Percentiles rank a stretch among this genome's conserved stretches.
phyloP scores from a whole-genome alignment of 2,113 vertebrate species.

The Pionites leucogaster region DNA sequence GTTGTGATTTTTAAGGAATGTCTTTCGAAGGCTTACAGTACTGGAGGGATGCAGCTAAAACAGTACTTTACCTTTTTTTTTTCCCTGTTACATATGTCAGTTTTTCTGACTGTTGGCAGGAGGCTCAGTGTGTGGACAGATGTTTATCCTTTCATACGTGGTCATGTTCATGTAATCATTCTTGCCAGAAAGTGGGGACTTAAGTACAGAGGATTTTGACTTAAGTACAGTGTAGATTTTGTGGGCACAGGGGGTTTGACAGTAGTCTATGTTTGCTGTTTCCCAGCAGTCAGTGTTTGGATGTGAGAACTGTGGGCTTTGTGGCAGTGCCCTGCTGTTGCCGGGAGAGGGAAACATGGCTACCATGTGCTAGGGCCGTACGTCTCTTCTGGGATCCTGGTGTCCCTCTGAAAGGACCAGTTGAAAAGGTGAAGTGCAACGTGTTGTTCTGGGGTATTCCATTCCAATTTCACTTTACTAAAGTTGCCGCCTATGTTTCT shows the following conservation, averaged over 20 bases:
- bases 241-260: background rate
- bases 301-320: background rate
- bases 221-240: background rate
- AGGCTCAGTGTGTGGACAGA: background rate
- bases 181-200: background rate
- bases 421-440: background rate
- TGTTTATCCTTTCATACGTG: background rate
- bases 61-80: background rate
- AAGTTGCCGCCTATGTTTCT: background rate
- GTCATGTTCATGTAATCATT: background rate
- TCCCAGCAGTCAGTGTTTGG: background rate
- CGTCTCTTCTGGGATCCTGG: accelerated
- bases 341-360: background rate
- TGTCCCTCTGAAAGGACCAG: background rate
- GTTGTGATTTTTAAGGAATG: slow-evolving; percentile 5
- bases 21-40: background rate
- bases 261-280: background rate
- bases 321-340: background rate
- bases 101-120: background rate
- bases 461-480: background rate
- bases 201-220: background rate
- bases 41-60: background rate
- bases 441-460: background rate
- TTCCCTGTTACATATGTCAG: accelerated
- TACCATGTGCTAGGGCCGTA: background rate